A percentile compares a stretch with the other conserved stretches of the same genome.
These are phyloP conservation scores for Trissoscelio sp. DNA, from an alignment of 2,888 invertebrate species.

Conservation along the genomic window DNA sequence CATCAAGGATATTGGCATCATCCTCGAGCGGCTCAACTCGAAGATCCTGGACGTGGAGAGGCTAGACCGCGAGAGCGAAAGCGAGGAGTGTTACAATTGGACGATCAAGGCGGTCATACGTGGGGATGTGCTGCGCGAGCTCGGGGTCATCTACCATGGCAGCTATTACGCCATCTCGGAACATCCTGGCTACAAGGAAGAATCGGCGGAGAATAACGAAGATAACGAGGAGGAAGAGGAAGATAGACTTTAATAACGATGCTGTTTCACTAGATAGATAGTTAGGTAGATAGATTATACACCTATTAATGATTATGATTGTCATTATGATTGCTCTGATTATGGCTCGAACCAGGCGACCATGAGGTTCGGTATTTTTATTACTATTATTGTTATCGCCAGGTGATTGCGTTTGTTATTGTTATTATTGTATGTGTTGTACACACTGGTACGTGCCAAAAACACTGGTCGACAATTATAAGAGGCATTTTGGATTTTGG, in stretches of 20 bases:
- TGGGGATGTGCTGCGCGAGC: constrained; percentile 94
- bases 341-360: constrained; percentile 4
- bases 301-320: constrained; percentile 80
- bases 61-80: constrained; percentile 95
- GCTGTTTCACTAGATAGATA: constrained; percentile 77
- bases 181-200: constrained; percentile 96
- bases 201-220: constrained; percentile 93
- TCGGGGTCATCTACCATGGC: constrained; percentile 97
- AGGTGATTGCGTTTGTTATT: constrained; percentile 27
- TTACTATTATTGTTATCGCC: constrained; percentile 23
- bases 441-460: constrained; percentile 30
- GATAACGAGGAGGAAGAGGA: constrained; percentile 93
- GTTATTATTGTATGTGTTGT: constrained; percentile 17
- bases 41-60: constrained; percentile 97
- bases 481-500: not conserved
- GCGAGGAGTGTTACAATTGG: constrained; percentile 98
- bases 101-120: constrained; percentile 97
- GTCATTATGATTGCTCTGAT: constrained; percentile 42
- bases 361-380: constrained; percentile 18
- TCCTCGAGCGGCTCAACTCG: constrained; percentile 94
- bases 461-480: not conserved
- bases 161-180: constrained; percentile 98
- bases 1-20: constrained; percentile 97
- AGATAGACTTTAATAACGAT: constrained; percentile 84
- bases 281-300: constrained; percentile 78